phyloP scores from a whole-genome alignment of 2,113 vertebrate species.

The Xenopus borealis region DNA sequence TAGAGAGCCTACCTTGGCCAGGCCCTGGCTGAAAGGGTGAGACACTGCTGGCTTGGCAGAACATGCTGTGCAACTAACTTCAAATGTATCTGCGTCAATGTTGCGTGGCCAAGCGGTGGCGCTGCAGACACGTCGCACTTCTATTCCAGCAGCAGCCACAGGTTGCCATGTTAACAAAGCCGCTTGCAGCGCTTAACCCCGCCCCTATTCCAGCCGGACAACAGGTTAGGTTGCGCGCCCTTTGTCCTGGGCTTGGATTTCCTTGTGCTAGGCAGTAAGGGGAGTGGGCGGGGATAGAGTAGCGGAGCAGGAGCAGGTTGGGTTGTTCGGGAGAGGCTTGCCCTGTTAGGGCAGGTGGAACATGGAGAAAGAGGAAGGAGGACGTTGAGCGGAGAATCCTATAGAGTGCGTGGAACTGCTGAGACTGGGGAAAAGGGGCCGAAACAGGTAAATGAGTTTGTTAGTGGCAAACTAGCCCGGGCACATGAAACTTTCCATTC shows the following conservation, averaged over 20 bases:
- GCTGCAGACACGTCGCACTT: neutral
- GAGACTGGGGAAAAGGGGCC: neutral
- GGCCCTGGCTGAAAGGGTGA: too few relatives aligned
- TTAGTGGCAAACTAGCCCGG: neutral
- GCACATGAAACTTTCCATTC: conserved; percentile 15
- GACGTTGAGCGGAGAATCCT: neutral
- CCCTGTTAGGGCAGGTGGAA: conserved; percentile 29
- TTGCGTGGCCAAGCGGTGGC: conserved; percentile 12
- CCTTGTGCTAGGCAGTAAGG: conserved; percentile 8
- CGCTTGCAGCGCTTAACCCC: conserved; percentile 18
- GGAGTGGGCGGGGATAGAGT: conserved; percentile 20
- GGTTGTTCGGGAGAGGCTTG: conserved; percentile 27
- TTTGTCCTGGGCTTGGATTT: conserved; percentile 25
- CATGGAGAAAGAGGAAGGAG: conserved; percentile 40
- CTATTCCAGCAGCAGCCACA: conserved; percentile 6
- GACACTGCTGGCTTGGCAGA: too few relatives aligned
- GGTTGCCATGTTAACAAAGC: conserved; percentile 45
- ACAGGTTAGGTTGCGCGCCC: conserved; percentile 34
- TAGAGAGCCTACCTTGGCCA: too few relatives aligned
- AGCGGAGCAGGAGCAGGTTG: conserved; percentile 24
- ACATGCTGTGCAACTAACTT: too few relatives aligned
- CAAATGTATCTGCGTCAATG: too few relatives aligned
- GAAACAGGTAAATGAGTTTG: conserved; percentile 20
- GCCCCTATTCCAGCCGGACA: conserved; percentile 6
- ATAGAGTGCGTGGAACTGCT: neutral